Evolutionary conservation across 23 tunicate genomes (phyloP).

Genomic region (Trididemnum miniatum): DNA sequence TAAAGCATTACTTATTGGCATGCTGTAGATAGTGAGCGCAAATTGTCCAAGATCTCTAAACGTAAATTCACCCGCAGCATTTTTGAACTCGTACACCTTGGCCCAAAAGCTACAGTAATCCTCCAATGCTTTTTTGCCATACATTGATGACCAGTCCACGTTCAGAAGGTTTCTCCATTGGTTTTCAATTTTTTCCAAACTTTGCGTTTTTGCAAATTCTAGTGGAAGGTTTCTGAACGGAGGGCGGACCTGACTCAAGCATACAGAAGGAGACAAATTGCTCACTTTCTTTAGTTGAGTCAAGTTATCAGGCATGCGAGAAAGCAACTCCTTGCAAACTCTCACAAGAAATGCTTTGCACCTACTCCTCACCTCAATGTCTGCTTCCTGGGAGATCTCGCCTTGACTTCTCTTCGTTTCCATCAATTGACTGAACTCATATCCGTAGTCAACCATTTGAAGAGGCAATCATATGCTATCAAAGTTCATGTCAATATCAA

Average conservation of each 20-base stretch:
- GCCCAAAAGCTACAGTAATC: neutral
- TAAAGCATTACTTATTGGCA: constrained; percentile 13
- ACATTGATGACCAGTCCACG: neutral
- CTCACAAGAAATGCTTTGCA: neutral
- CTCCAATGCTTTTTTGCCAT: neutral
- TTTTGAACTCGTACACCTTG: neutral
- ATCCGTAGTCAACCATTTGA: neutral
- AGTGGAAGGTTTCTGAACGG: neutral
- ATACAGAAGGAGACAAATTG: neutral
- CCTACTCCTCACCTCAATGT: neutral
- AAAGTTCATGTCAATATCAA: neutral
- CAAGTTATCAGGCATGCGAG: neutral
- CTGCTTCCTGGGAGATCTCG: neutral
- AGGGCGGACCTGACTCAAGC: neutral
- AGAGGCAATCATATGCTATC: neutral
- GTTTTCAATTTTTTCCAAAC: neutral
- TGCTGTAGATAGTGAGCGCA: neutral
- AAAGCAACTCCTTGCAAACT: neutral
- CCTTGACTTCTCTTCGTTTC: too few relatives aligned
- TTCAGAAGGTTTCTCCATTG: neutral
- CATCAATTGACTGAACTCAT: neutral
- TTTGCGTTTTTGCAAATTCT: neutral
- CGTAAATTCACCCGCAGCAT: neutral
- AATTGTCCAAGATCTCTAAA: neutral
- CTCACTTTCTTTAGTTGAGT: too few relatives aligned